phyloP scores from a whole-genome alignment of 2,113 vertebrate genomes.

The Tiliqua scincoides region DNA sequence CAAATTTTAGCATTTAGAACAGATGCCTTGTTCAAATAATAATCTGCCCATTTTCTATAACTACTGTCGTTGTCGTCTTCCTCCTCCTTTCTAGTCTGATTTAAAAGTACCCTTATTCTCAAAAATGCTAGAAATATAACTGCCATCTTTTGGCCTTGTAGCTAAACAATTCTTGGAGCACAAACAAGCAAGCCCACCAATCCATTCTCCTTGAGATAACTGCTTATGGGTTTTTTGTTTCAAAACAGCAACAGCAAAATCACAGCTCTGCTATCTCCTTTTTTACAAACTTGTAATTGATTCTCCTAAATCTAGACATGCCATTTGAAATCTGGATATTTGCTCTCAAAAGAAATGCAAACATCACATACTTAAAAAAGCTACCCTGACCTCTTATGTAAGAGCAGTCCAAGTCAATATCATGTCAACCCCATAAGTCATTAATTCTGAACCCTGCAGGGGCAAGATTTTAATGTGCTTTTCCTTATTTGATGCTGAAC shows the following conservation, averaged over 20 bases:
- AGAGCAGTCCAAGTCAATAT: background rate
- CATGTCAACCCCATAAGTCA: background rate
- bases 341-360: slow-evolving; percentile 1
- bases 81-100: background rate
- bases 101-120: background rate
- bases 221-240: background rate
- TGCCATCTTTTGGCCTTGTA: background rate
- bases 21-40: background rate
- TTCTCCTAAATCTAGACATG: background rate
- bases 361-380: background rate
- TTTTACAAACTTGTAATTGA: background rate
- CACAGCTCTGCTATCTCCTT: background rate
- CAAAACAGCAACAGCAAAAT: background rate
- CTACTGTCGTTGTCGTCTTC: background rate
- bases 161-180: background rate
- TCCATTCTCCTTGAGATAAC: background rate
- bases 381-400: background rate
- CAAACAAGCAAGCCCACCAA: background rate
- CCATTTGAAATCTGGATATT: background rate
- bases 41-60: background rate
- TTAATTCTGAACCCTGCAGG: slow-evolving; percentile 13
- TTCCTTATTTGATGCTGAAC: slow-evolving; percentile 3
- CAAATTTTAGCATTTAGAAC: background rate
- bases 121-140: slow-evolving; percentile 3
- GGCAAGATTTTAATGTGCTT: background rate